Evolutionary conservation across 2,888 invertebrate genomes (phyloP), one percentile per base, ranked within the genome.

Genomic region (Uloborus plumipes): DNA sequence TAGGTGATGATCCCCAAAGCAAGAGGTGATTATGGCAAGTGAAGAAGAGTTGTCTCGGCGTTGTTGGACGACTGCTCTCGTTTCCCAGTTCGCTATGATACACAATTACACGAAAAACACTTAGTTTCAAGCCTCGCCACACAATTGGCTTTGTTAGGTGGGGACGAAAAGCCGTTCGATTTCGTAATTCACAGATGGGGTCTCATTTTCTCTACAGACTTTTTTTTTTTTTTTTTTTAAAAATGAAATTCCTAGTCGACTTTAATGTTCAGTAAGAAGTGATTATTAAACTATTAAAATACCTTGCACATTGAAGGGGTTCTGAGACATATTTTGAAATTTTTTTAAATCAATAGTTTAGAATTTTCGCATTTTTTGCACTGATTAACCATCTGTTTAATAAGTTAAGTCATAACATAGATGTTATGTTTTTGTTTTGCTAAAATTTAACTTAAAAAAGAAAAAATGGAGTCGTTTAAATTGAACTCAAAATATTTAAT

Each of bases 1-100:
- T 69, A 70, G 77, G 69, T 78, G 77, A 78, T 71, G 77, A 71
- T 78, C 77, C 70, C 77, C 77, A 65, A 76, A 62, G 77, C 77
- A 71, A 70, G 71, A 71, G 77, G 77, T 78, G 77, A 78, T 78
- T 78, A 78, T 71, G 77, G 55, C 70, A 58, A 74, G 58, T 49
- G 74, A 74, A 66, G 74, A 74, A 50, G 51, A 65, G 53, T 64
- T 49, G 39, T 51, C 58, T 55, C n/a, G 16, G 53, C n/a, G 55
- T 64, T 64, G 73, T 59, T 47, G n/a, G 69, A 53, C 64, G 47
- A 76, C 39, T 76, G 59, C 51, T 51, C 70, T 77, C 70, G 77
- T 77, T 77, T 62, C 55, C 22, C 49, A 26, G 51, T 49, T 55
- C 58, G 64, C 70, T 71, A 71, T 78, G 77, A 71, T 71, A 71